Percentiles rank a stretch among this genome's conserved stretches.
These are phyloP conservation scores for Hylyphantes graminicola DNA, from an alignment of 1,140 invertebrate species.

Conservation along the genomic window DNA sequence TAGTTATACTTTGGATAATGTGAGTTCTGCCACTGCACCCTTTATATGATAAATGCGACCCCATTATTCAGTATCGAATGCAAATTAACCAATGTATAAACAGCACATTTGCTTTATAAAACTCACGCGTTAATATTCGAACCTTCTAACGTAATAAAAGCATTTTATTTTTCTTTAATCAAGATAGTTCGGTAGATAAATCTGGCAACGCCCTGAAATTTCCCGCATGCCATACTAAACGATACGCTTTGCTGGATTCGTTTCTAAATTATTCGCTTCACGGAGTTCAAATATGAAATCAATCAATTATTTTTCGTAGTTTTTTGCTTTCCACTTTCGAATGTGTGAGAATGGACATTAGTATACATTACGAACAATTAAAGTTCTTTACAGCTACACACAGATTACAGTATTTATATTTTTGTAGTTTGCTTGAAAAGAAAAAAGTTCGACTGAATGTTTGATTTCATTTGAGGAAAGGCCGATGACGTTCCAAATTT, in stretches of 20 bases:
- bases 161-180: conserved; percentile 55
- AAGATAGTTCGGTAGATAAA: conserved; percentile 52
- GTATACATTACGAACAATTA: background rate
- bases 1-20: too few relatives aligned
- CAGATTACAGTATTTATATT: too few relatives aligned
- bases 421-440: too few relatives aligned
- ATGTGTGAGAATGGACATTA: background rate
- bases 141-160: conserved; percentile 48
- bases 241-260: background rate
- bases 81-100: conserved; percentile 54
- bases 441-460: too few relatives aligned
- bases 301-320: conserved; percentile 42
- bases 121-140: conserved; percentile 12
- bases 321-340: background rate
- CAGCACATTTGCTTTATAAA: conserved; percentile 48
- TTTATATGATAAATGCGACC: background rate
- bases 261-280: conserved; percentile 48
- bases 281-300: conserved; percentile 34
- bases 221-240: conserved; percentile 46
- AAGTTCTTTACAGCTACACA: conserved; percentile 1
- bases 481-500: too few relatives aligned
- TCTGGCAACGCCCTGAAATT: conserved; percentile 56
- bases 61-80: conserved; percentile 51
- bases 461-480: too few relatives aligned
- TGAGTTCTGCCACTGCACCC: too few relatives aligned